A percentile compares a stretch with the other conserved stretches of the same genome.
phyloP scores from a whole-genome alignment of 1,140 invertebrate genomes.

The Tetragnatha versicolor region DNA sequence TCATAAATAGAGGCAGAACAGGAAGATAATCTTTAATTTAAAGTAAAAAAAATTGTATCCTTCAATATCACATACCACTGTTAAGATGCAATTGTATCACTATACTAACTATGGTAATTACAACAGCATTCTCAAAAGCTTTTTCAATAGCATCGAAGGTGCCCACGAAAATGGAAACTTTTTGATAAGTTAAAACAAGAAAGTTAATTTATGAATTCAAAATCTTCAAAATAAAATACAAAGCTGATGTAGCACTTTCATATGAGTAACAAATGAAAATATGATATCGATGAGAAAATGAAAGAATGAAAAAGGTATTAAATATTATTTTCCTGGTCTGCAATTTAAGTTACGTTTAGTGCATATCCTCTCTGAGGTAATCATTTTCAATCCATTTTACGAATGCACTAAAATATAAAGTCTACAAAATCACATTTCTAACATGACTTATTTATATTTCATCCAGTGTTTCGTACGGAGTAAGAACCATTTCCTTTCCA shows the following conservation, averaged over 20 bases:
- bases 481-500: neutral
- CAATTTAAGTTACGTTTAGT: conserved; percentile 15
- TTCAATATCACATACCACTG: neutral
- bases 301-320: too few relatives aligned
- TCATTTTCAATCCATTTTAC: conserved; percentile 31
- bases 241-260: too few relatives aligned
- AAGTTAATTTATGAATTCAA: too few relatives aligned
- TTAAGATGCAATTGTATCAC: neutral
- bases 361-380: conserved; percentile 42
- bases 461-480: conserved; percentile 40
- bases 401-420: conserved; percentile 49
- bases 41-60: neutral
- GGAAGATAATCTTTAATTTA: conserved; percentile 26
- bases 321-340: conserved; percentile 39
- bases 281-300: too few relatives aligned
- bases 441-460: conserved; percentile 25
- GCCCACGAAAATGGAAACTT: too few relatives aligned
- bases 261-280: too few relatives aligned
- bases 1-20: conserved; percentile 47
- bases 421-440: conserved; percentile 50
- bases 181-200: too few relatives aligned
- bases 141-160: too few relatives aligned
- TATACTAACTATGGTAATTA: neutral
- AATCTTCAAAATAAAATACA: too few relatives aligned
- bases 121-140: neutral